phyloP scores from a whole-genome alignment of 2,888 invertebrate species.

The Globia sparganii region DNA sequence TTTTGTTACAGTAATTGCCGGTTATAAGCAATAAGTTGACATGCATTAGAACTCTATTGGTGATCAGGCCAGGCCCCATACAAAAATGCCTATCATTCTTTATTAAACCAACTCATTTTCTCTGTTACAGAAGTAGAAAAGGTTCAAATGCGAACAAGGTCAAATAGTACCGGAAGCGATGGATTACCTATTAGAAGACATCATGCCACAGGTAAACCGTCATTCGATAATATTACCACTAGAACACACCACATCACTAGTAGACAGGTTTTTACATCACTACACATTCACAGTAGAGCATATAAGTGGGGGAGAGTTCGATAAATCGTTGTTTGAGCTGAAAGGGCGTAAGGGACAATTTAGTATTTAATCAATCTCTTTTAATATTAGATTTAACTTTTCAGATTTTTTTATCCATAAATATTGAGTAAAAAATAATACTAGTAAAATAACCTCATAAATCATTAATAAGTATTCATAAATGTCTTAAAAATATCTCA shows the following conservation, averaged over 20 bases:
- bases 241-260: constrained; percentile 43
- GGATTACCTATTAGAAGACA: constrained; percentile 90
- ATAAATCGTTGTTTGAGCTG: neutral
- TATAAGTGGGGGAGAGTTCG: constrained; percentile 16
- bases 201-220: constrained; percentile 88
- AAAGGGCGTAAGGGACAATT: neutral
- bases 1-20: too few species aligned
- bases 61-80: too few species aligned
- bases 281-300: constrained; percentile 28
- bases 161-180: constrained; percentile 90
- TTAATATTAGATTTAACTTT: neutral
- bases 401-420: neutral
- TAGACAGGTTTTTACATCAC: constrained; percentile 44
- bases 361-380: too few species aligned
- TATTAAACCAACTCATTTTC: neutral
- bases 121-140: constrained; percentile 75
- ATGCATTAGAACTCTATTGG: too few species aligned
- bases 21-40: too few species aligned
- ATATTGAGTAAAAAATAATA: too few species aligned
- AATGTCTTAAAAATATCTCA: neutral
- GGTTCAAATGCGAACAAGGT: constrained; percentile 90
- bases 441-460: neutral
- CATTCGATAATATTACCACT: constrained; percentile 7
- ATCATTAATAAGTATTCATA: neutral
- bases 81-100: too few species aligned